Evolutionary conservation across 2,797 vertebrate species (phyloP), one percentile per base, ranked within the genome.

Genomic region (Erpetoichthys calabaricus): DNA sequence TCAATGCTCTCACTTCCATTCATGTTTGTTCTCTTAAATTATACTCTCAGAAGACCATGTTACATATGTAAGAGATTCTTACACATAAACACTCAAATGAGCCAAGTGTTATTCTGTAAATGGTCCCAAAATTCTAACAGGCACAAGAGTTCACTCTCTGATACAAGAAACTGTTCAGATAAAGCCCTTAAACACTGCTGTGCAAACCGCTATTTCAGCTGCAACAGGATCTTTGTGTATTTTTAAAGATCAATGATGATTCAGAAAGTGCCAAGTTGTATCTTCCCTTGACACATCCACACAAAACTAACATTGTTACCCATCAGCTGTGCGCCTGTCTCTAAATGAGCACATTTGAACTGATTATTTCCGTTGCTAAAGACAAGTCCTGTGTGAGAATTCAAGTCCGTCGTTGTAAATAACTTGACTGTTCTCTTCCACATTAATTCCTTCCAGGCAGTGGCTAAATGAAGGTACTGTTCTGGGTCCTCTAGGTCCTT

Each of bases 291-390:
- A 75, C 75, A 61, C 72, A 65, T 58, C 55, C 75, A 74, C 73
- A 83, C 78, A 84, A 73, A 75, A 83, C 82, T 79, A 77, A 77
- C 72, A 78, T 75, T 81, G 80, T 82, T 56, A 56, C 60, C 70
- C 75, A 77, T 88, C 83, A 88, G 86, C 85, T 88, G 86, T 70
- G 75, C 71, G 65, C 70, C 73, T 65, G 68, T 63, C 72, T 68
- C 67, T 75, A 67, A 78, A 73, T 69, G 70, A 68, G 69, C 68
- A 60, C 74, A 75, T 78, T 79, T 79, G 76, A 50, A 74, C 67
- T 60, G 63, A 67, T 70, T 69, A 73, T 80, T 84, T 88, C 85
- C 81, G 85, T 73, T 65, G 60, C 66, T 52, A 64, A 80, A 70
- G 65, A 72, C 67, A 55, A 59, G n/a, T 69, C 58, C 64, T 51